Evolutionary conservation across 2,888 invertebrate genomes (phyloP).

Genomic region (Cataglyphis altisquamis): DNA sequence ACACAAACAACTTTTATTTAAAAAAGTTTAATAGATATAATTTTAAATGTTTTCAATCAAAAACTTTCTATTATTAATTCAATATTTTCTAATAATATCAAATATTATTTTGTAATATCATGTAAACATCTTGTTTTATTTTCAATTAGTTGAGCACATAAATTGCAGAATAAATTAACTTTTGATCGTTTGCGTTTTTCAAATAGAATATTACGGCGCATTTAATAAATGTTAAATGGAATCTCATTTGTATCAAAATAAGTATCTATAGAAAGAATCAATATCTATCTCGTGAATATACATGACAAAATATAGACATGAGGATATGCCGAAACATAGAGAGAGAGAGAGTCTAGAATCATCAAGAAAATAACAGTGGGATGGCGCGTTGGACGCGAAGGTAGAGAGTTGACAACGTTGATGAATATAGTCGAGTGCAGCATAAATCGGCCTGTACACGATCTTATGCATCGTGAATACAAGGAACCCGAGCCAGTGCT

Average conservation of each 20-base stretch:
- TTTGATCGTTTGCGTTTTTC: neutral
- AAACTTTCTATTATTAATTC: neutral
- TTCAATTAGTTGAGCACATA: neutral
- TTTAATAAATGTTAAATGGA: neutral
- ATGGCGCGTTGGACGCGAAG: neutral
- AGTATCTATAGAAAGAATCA: neutral
- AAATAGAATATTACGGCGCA: neutral
- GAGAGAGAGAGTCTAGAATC: neutral
- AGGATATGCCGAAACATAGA: neutral
- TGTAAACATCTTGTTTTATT: neutral
- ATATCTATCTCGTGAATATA: neutral
- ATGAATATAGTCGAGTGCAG: slow-evolving; percentile 26
- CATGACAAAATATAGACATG: slow-evolving; percentile 1
- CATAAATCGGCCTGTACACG: neutral
- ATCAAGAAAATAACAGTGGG: neutral
- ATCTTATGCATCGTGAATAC: neutral
- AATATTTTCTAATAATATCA: neutral
- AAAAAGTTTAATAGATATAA: neutral
- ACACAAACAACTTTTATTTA: neutral
- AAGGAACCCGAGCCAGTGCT: slow-evolving; percentile 11
- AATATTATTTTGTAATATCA: neutral
- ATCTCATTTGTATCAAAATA: neutral
- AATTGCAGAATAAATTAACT: neutral
- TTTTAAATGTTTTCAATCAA: neutral
- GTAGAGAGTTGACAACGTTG: slow-evolving; percentile 35